Percentiles rank a stretch among this genome's conserved stretches.
phyloP scores from a whole-genome alignment of 1,140 invertebrate species.

The Drosophila nasuta region DNA sequence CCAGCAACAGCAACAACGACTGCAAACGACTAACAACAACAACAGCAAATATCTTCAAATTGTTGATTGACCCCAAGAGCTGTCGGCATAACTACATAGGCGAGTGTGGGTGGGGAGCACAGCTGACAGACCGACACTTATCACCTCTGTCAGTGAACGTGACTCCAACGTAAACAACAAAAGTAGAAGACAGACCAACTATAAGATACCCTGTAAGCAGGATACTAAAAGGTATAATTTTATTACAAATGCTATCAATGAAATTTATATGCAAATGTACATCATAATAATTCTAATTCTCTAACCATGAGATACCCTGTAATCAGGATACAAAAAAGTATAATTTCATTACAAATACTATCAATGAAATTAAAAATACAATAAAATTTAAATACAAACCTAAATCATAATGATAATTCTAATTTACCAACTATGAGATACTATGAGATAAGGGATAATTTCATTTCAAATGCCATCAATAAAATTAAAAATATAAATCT shows the following conservation, averaged over 20 bases:
- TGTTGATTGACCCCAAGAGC: conserved; percentile 63
- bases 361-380: too few relatives aligned
- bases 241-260: neutral
- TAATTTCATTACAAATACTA: neutral
- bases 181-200: neutral
- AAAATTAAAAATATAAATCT: neutral
- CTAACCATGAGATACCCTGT: conserved; percentile 15
- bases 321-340: neutral
- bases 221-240: neutral
- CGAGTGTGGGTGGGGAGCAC: conserved; percentile 56
- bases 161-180: conserved; percentile 29
- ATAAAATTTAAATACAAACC: neutral
- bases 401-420: neutral
- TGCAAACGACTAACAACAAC: conserved; percentile 32
- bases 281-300: neutral
- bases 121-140: conserved; percentile 58
- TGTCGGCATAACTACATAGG: conserved; percentile 30
- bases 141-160: conserved; percentile 69
- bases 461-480: neutral
- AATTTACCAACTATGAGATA: conserved; percentile 2
- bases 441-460: neutral
- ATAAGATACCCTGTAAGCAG: conserved; percentile 6
- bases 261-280: neutral
- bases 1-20: conserved; percentile 34
- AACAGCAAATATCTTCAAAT: conserved; percentile 44